Evolutionary conservation across 2,113 vertebrate species (phyloP).

Genomic region (Colius striatus): DNA sequence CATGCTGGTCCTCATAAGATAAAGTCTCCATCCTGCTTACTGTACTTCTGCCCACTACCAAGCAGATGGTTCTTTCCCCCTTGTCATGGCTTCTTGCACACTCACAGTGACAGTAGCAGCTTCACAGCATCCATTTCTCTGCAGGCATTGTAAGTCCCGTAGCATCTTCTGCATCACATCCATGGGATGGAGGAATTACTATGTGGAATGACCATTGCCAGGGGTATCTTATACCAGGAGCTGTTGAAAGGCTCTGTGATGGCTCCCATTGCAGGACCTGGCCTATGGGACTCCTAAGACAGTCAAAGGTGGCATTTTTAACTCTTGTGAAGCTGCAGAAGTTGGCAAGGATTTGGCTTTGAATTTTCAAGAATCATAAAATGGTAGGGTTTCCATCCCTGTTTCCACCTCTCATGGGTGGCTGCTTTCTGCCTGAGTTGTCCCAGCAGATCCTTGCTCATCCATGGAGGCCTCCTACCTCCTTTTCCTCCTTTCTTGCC

Average conservation of each 20-base stretch:
- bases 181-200: neutral
- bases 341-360: neutral
- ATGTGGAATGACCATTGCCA: neutral
- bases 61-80: neutral
- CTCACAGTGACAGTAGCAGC: neutral
- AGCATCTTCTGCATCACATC: neutral
- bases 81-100: rapidly evolving
- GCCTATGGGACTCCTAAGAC: neutral
- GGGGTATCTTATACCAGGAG: neutral
- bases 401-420: too few species aligned
- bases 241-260: neutral
- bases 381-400: too few species aligned
- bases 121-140: neutral
- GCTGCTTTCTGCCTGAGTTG: too few species aligned
- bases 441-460: too few species aligned
- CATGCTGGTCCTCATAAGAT: neutral
- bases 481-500: too few species aligned
- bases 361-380: too few species aligned
- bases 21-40: neutral
- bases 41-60: too few species aligned
- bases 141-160: neutral
- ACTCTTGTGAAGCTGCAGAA: too few species aligned
- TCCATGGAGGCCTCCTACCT: too few species aligned
- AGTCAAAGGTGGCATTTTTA: too few species aligned
- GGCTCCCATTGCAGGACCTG: neutral